phyloP scores from a whole-genome alignment of 2,797 vertebrate genomes.

The Rhynchonycteris naso region DNA sequence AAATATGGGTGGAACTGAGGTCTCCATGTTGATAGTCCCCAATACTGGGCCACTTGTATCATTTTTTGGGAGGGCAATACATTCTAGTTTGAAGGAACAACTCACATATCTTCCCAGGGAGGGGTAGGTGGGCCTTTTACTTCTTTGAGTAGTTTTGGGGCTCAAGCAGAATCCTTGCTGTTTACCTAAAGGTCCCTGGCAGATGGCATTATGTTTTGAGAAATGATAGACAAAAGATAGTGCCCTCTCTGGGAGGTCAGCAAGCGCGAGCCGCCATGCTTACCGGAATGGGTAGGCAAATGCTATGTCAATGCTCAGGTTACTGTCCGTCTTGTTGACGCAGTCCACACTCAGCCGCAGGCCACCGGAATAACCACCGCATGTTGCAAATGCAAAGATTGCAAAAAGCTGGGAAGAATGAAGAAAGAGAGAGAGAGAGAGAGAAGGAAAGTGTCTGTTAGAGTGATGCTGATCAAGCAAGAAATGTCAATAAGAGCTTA shows the following conservation, averaged over 20 bases:
- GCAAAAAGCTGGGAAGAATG: constrained; percentile 94
- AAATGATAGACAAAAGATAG: background rate
- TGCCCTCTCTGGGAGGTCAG: background rate
- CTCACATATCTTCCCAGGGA: background rate
- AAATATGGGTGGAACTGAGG: background rate
- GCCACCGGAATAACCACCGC: constrained; percentile 97
- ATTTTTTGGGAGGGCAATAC: background rate
- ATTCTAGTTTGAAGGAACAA: background rate
- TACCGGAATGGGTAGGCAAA: constrained; percentile 99
- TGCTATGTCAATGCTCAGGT: constrained; percentile 94
- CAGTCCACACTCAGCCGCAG: constrained; percentile 98
- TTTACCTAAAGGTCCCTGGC: background rate
- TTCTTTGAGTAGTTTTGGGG: background rate
- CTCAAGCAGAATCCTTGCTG: background rate
- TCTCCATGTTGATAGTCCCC: background rate
- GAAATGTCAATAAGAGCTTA: background rate
- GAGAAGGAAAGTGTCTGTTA: background rate
- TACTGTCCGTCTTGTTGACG: constrained; percentile 96
- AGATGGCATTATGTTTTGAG: background rate
- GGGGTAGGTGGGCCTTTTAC: background rate
- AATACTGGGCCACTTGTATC: background rate
- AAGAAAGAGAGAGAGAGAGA: constrained; percentile 36
- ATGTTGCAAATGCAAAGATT: constrained; percentile 99
- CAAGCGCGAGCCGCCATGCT: background rate
- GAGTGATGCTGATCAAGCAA: background rate